phyloP scores from a whole-genome alignment of 2,888 invertebrate genomes.

The Mesorhabditis belari region DNA sequence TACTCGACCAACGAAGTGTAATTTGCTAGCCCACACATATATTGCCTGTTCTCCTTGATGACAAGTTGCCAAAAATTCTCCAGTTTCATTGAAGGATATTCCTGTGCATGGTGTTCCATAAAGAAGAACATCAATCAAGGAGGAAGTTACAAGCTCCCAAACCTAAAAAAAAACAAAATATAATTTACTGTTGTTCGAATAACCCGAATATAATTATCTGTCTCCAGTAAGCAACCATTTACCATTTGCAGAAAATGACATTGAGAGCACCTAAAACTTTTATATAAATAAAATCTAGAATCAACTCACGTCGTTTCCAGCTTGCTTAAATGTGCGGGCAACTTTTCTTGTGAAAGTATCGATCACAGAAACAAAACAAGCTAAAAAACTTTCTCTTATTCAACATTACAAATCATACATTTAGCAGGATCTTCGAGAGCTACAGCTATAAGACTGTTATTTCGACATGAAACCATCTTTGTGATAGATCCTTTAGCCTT shows the following conservation, averaged over 20 bases:
- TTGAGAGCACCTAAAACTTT: constrained; percentile 66
- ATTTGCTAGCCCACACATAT: constrained; percentile 85
- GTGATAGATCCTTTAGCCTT: constrained; percentile 9
- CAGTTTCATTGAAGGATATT: constrained; percentile 79
- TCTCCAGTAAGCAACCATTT: constrained; percentile 82
- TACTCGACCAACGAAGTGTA: constrained; percentile 70
- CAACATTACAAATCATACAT: background rate
- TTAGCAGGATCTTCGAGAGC: constrained; percentile 71
- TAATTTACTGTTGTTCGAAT: constrained; percentile 57
- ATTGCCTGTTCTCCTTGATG: constrained; percentile 82
- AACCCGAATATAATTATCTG: constrained; percentile 77
- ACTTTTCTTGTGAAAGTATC: constrained; percentile 67
- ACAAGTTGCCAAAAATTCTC: constrained; percentile 79
- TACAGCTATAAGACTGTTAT: constrained; percentile 69
- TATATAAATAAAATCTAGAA: constrained; percentile 61
- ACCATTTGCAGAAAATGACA: constrained; percentile 78
- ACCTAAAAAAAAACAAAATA: constrained; percentile 59
- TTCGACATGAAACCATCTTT: constrained; percentile 44
- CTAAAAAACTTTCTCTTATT: background rate
- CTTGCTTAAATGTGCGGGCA: constrained; percentile 73
- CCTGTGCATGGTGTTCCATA: constrained; percentile 75
- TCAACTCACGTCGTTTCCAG: constrained; percentile 72
- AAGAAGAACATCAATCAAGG: constrained; percentile 60
- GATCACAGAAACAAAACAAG: background rate
- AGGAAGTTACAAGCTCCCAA: constrained; percentile 70